Conservation (phyloP, 2,113 vertebrate genomes). For the Camelus bactrianus region DNA sequence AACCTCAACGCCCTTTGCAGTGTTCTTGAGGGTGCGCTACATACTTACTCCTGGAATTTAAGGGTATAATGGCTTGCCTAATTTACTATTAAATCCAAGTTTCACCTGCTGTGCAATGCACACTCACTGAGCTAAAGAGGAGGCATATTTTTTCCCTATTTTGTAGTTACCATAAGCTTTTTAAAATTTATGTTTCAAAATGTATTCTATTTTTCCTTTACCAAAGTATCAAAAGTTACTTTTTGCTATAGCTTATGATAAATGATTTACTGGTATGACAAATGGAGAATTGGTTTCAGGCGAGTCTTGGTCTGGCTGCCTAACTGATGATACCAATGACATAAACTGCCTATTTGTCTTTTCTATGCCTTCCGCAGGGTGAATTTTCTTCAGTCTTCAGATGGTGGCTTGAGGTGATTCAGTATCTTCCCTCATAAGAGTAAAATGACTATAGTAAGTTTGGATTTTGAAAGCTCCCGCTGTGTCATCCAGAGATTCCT, state of each 20-base stretch:
- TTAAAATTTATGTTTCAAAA: background rate
- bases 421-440: background rate
- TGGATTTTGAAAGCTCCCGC: background rate
- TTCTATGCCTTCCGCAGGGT: background rate
- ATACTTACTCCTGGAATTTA: background rate
- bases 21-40: background rate
- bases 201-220: background rate
- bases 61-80: background rate
- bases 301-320: background rate
- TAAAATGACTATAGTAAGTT: background rate
- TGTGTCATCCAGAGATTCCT: background rate
- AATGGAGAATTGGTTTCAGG: background rate
- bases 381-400: background rate
- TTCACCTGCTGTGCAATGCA: background rate
- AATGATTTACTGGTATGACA: background rate
- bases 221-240: background rate
- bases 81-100: background rate
- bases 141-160: background rate
- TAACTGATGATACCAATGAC: background rate
- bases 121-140: background rate
- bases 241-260: background rate
- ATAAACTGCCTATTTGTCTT: background rate
- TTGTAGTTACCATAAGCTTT: background rate
- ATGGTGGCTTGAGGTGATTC: background rate
- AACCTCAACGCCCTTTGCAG: background rate